phyloP scores from a whole-genome alignment of 2,888 invertebrate species.

The Dromius quadrimaculatus region DNA sequence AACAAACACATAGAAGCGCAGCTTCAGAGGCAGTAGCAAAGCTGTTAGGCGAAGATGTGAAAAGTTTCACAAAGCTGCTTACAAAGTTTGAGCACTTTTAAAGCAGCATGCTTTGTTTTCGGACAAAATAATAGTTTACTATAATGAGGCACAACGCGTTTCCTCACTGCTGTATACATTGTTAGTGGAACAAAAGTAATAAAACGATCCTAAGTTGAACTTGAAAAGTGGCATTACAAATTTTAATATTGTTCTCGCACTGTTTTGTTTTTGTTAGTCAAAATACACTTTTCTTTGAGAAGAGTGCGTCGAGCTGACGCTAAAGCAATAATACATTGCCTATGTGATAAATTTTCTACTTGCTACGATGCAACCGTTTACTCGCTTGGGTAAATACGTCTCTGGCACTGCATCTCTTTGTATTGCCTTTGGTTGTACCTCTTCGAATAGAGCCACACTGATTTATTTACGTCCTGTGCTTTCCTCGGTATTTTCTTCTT shows the following conservation, averaged over 20 bases:
- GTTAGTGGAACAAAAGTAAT: slow-evolving; percentile 21
- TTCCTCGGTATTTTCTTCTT: slow-evolving; percentile 6
- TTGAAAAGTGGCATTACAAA: too few species aligned
- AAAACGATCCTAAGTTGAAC: too few species aligned
- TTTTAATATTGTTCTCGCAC: too few species aligned
- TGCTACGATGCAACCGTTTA: too few species aligned
- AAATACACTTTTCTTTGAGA: too few species aligned
- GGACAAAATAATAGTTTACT: slow-evolving; percentile 33
- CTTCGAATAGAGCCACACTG: background rate
- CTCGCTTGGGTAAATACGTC: too few species aligned
- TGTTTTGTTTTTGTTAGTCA: too few species aligned
- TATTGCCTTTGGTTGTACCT: background rate
- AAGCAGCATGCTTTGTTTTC: slow-evolving; percentile 34
- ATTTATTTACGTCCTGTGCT: slow-evolving; percentile 20
- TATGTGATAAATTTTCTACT: too few species aligned
- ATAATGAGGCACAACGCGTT: slow-evolving; percentile 23
- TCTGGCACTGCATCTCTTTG: background rate
- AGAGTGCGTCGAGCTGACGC: too few species aligned
- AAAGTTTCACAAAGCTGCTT: slow-evolving; percentile 30
- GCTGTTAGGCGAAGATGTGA: slow-evolving; percentile 28
- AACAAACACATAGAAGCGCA: too few species aligned
- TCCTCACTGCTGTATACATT: slow-evolving; percentile 15
- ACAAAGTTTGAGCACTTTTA: slow-evolving; percentile 35
- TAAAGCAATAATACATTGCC: too few species aligned
- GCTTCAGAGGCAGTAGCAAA: slow-evolving; percentile 23